These are phyloP conservation scores for Archaeoteleia sp. DNA, from an alignment of 2,888 invertebrate species.

Conservation along the genomic window DNA sequence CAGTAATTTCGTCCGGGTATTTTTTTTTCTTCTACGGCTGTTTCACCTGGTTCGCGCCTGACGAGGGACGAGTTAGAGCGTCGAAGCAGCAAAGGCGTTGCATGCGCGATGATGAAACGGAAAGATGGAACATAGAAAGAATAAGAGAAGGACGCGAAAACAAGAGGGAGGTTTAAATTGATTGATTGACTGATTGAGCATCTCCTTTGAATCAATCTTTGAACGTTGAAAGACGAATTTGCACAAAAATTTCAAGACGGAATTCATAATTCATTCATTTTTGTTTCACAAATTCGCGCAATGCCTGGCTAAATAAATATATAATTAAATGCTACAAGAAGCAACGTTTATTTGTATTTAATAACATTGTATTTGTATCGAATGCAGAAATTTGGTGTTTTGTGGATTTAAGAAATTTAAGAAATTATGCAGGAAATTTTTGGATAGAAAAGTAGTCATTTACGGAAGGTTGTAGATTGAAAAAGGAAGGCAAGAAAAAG, in stretches of 20 bases:
- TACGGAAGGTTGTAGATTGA: too few relatives aligned
- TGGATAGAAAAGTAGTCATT: slow-evolving; percentile 16
- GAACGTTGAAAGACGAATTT: slow-evolving; percentile 47
- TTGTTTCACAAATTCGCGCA: too few relatives aligned
- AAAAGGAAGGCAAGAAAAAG: slow-evolving; percentile 33
- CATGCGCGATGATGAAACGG: slow-evolving; percentile 45
- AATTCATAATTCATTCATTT: too few relatives aligned
- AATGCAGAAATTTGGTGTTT: not conserved
- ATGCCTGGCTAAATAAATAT: too few relatives aligned
- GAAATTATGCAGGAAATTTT: not conserved
- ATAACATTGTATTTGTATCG: too few relatives aligned
- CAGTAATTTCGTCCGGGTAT: slow-evolving; percentile 48
- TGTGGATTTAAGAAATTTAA: not conserved
- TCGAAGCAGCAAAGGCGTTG: slow-evolving; percentile 62
- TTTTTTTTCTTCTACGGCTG: slow-evolving; percentile 40
- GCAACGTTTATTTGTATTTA: too few relatives aligned
- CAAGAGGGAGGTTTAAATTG: slow-evolving; percentile 49
- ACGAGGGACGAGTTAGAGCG: slow-evolving; percentile 65
- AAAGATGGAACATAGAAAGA: slow-evolving; percentile 40
- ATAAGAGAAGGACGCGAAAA: slow-evolving; percentile 35
- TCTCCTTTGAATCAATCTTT: slow-evolving; percentile 43
- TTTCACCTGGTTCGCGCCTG: slow-evolving; percentile 55
- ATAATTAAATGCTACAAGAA: too few relatives aligned
- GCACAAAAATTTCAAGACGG: too few relatives aligned
- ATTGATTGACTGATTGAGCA: slow-evolving; percentile 52